These are phyloP conservation scores for Heliconius sara DNA, from an alignment of 2,888 invertebrate species.

Conservation along the genomic window DNA sequence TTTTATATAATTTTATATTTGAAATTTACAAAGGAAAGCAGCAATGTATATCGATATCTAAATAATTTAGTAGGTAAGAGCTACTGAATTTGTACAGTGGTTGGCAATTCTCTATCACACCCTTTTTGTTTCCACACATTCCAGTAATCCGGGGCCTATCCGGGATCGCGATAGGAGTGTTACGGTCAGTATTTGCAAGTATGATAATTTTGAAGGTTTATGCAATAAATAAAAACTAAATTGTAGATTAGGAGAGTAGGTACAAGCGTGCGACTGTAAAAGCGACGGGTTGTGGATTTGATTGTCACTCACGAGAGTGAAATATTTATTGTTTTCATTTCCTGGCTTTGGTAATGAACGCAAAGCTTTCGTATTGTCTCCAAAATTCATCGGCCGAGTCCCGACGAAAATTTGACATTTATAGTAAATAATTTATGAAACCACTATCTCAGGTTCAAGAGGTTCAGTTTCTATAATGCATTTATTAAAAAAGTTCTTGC, in stretches of 20 bases:
- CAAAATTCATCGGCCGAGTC: no score
- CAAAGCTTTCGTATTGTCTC: no score
- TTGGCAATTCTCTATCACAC: constrained; percentile 39
- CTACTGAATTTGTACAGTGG: constrained; percentile 21
- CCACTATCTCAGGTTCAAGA: no score
- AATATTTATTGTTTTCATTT: no score
- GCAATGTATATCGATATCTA: constrained; percentile 9
- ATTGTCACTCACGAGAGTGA: no score
- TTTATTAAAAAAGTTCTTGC: no score
- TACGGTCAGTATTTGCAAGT: constrained; percentile 39
- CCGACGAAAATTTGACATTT: no score
- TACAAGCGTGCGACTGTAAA: no score
- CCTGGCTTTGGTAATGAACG: no score
- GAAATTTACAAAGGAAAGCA: background rate
- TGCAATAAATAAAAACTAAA: constrained; percentile 5
- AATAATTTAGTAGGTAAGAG: background rate
- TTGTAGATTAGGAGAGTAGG: background rate
- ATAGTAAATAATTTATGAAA: no score
- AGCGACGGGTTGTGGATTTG: no score
- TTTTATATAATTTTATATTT: background rate
- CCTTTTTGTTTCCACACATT: constrained; percentile 45
- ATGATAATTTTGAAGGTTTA: constrained; percentile 38
- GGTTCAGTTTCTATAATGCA: no score
- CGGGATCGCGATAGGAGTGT: constrained; percentile 40
- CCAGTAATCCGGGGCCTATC: constrained; percentile 43